These are phyloP conservation scores for Drosophila algonquin DNA, from an alignment of 2,888 invertebrate species.

Conservation along the genomic window DNA sequence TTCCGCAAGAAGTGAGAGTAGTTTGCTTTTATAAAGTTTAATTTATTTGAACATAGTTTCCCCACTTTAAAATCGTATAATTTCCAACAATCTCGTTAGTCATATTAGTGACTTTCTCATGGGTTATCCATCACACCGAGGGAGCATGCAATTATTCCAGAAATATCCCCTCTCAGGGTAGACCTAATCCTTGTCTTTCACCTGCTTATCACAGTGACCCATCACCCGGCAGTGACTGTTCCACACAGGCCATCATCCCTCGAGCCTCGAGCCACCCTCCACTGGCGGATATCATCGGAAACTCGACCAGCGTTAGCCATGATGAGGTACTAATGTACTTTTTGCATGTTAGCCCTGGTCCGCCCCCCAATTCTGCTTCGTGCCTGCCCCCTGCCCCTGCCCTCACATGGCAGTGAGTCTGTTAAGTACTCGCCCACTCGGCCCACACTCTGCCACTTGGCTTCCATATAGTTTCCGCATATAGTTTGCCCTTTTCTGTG, in stretches of 20 bases:
- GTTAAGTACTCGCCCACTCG: conserved; percentile 33
- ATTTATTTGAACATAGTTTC: no score
- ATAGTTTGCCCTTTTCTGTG: conserved; percentile 50
- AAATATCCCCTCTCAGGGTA: background rate
- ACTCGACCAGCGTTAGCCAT: conserved; percentile 43
- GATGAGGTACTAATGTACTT: conserved; percentile 70
- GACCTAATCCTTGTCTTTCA: conserved; percentile 30
- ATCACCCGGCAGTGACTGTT: conserved; percentile 12
- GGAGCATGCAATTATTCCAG: conserved; percentile 14
- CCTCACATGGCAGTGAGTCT: background rate
- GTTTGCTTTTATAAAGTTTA: no score
- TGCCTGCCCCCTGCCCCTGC: background rate
- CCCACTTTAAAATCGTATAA: background rate
- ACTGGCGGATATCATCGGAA: conserved; percentile 30
- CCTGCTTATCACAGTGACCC: conserved; percentile 41
- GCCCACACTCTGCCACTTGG: conserved; percentile 15
- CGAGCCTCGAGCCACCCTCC: background rate
- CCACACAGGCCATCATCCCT: background rate
- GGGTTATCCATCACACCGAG: background rate
- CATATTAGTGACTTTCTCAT: background rate
- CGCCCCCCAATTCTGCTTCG: background rate
- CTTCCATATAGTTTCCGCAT: conserved; percentile 21
- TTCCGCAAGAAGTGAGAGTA: no score
- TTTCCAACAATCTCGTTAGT: background rate
- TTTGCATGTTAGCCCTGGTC: conserved; percentile 52